These are phyloP conservation scores for Paralvinella palmiformis DNA, from an alignment of 1,140 invertebrate genomes.

Conservation along the genomic window DNA sequence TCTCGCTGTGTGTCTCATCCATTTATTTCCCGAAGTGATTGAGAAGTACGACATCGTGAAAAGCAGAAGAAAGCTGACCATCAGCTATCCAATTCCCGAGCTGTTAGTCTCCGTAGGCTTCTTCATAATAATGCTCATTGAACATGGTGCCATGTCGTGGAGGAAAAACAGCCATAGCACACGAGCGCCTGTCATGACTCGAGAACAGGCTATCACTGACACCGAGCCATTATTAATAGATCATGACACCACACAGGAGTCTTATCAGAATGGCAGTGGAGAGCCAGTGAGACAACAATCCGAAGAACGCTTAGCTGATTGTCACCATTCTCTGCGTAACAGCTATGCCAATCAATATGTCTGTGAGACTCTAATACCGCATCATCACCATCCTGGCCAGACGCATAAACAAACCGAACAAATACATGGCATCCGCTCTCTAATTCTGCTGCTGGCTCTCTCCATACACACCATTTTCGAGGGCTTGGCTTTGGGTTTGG, in stretches of 20 bases:
- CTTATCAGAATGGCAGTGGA: not conserved
- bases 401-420: not conserved
- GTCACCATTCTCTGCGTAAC: not conserved
- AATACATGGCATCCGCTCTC: conserved; percentile 57
- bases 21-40: conserved; percentile 42
- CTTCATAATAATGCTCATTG: conserved; percentile 53
- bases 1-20: conserved; percentile 47
- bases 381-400: not conserved
- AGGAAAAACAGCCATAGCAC: conserved; percentile 25
- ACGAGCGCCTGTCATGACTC: not conserved
- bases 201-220: not conserved
- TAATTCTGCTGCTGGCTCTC: conserved; percentile 71
- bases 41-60: conserved; percentile 24
- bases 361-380: not conserved
- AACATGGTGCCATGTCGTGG: conserved; percentile 50
- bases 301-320: not conserved
- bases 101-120: conserved; percentile 54
- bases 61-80: not conserved
- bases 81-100: conserved; percentile 50
- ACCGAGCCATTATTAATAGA: not conserved
- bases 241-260: not conserved
- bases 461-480: conserved; percentile 85
- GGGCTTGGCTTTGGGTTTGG: conserved; percentile 71
- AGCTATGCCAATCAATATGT: not conserved
- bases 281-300: not conserved